Conservation (phyloP, 2,888 invertebrate genomes). For the Liodrosophila aerea region DNA sequence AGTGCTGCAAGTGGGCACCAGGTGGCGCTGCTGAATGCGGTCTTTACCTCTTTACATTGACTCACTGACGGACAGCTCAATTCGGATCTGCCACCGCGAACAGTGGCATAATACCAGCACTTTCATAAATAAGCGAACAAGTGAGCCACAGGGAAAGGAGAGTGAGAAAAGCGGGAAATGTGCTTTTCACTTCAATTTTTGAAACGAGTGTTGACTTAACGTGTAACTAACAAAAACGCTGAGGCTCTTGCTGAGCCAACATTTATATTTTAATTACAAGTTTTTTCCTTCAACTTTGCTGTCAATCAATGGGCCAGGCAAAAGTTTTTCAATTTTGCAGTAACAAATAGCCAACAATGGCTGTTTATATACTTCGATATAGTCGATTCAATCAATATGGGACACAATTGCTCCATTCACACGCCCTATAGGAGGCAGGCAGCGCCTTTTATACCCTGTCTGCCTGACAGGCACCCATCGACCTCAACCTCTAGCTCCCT, state of each 20-base stretch:
- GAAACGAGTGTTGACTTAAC: neutral
- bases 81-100: constrained; percentile 12
- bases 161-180: constrained; percentile 13
- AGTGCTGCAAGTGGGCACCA: constrained; percentile 3
- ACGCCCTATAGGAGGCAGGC: constrained; percentile 46
- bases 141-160: constrained; percentile 23
- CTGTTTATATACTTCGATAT: constrained; percentile 50
- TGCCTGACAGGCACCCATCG: no score
- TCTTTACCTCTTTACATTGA: constrained; percentile 40
- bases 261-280: constrained; percentile 67
- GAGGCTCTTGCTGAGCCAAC: no score
- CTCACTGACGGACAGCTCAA: constrained; percentile 29
- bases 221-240: neutral
- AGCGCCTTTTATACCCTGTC: constrained; percentile 2
- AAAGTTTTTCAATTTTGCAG: constrained; percentile 74
- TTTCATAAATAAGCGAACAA: constrained; percentile 61
- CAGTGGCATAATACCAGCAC: constrained; percentile 32
- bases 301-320: constrained; percentile 56
- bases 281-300: constrained; percentile 34
- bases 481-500: constrained; percentile 2
- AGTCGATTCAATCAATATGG: constrained; percentile 70
- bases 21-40: constrained; percentile 17
- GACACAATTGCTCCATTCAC: constrained; percentile 73
- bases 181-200: no score
- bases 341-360: constrained; percentile 71